phyloP scores from a whole-genome alignment of 2,797 vertebrate genomes.

The Schizopygopsis malacanthus region DNA sequence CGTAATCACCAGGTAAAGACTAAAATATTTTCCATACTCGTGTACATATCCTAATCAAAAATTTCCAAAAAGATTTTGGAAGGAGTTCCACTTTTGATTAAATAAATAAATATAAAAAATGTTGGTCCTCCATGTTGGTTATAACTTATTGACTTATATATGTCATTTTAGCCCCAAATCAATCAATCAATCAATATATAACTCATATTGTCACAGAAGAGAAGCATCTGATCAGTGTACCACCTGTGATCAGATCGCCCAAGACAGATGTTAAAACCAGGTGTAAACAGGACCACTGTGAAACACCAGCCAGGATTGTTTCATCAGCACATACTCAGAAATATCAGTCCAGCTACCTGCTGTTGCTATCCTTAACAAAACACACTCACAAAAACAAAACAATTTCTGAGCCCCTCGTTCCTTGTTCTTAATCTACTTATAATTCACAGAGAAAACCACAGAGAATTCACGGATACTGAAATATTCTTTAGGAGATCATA shows the following conservation, averaged over 20 bases:
- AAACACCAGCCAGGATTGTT: neutral
- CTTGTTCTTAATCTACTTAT: constrained; percentile 3
- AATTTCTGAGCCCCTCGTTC: neutral
- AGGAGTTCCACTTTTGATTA: neutral
- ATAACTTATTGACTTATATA: neutral
- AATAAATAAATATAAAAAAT: neutral
- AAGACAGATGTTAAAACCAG: constrained; percentile 20
- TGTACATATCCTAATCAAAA: neutral
- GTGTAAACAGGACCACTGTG: neutral
- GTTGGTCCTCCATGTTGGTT: neutral
- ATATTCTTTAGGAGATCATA: neutral
- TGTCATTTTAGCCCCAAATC: neutral
- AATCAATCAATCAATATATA: neutral
- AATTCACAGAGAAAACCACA: neutral
- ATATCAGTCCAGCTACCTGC: neutral
- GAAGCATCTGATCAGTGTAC: neutral
- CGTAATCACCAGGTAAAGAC: neutral
- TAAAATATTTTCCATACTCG: neutral
- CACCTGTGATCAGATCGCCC: neutral
- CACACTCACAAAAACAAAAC: neutral
- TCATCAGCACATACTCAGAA: neutral
- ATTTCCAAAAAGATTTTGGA: too few species aligned
- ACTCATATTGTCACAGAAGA: neutral
- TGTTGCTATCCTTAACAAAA: neutral
- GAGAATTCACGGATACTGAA: neutral